Conservation (phyloP, 2,888 invertebrate species). For the Lutraria lutraria region DNA sequence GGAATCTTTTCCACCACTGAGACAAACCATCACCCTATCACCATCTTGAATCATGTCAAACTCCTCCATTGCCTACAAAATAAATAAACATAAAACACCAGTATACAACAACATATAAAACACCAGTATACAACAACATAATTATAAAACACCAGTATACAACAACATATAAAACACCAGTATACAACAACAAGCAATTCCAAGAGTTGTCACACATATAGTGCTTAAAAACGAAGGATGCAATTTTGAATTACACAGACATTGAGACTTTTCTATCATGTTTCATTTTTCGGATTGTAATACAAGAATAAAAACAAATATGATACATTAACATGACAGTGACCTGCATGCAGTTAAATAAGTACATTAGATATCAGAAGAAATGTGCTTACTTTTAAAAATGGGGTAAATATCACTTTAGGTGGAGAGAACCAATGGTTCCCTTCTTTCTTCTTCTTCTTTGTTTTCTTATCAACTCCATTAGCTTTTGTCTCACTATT, state of each 20-base stretch:
- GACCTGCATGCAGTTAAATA: too few relatives aligned
- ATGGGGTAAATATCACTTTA: constrained; percentile 94
- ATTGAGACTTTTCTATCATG: too few relatives aligned
- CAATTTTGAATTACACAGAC: too few relatives aligned
- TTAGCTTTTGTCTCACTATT: constrained; percentile 9
- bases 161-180: neutral
- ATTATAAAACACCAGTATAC: neutral
- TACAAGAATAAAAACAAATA: too few relatives aligned
- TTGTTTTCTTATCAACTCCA: neutral
- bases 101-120: neutral
- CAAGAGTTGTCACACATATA: neutral
- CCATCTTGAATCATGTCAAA: constrained; percentile 94
- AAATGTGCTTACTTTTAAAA: constrained; percentile 90
- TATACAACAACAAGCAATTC: neutral
- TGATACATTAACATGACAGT: too few relatives aligned
- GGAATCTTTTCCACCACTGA: constrained; percentile 94
- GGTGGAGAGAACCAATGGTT: constrained; percentile 77
- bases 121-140: neutral
- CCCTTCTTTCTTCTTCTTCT: constrained; percentile 49
- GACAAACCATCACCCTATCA: constrained; percentile 93
- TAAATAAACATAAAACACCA: neutral
- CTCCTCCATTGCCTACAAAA: constrained; percentile 91
- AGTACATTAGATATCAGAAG: neutral
- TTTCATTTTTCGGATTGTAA: too few relatives aligned
- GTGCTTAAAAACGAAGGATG: neutral